phyloP scores from a whole-genome alignment of 2,113 vertebrate species.

The Entelurus aequoreus region DNA sequence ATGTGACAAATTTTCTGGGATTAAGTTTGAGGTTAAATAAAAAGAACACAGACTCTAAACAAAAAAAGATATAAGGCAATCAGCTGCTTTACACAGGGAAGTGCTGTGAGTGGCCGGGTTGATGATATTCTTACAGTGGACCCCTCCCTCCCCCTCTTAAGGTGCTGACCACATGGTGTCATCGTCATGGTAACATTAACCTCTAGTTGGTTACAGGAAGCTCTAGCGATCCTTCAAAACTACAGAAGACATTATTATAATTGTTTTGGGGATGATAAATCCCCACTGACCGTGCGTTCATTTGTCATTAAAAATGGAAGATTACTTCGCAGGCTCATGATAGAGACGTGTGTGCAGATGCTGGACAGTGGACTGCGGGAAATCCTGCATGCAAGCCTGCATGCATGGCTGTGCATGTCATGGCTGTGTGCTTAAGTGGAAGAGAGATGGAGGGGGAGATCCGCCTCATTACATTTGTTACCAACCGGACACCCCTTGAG shows the following conservation, averaged over 20 bases:
- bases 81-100: too few species aligned
- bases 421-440: conserved; percentile 39
- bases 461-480: conserved; percentile 56
- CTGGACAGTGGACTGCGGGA: conserved; percentile 7
- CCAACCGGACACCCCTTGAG: conserved; percentile 33
- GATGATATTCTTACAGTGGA: conserved; percentile 43
- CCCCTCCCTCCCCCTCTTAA: conserved; percentile 30
- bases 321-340: conserved; percentile 33
- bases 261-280: conserved; percentile 47
- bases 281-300: conserved; percentile 44
- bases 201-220: conserved; percentile 48
- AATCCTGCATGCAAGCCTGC: conserved; percentile 40
- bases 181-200: conserved; percentile 51
- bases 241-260: conserved; percentile 35
- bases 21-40: conserved; percentile 4
- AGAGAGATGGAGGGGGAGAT: conserved; percentile 41
- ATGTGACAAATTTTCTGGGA: conserved; percentile 19
- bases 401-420: conserved; percentile 38
- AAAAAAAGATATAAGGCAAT: too few species aligned
- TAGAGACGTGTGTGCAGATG: conserved; percentile 11
- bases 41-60: neutral
- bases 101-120: conserved; percentile 14
- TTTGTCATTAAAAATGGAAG: conserved; percentile 37
- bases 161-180: conserved; percentile 40
- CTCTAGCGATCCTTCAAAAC: conserved; percentile 57